phyloP scores from a whole-genome alignment of 2,888 invertebrate species.

The Elmis aenea region DNA sequence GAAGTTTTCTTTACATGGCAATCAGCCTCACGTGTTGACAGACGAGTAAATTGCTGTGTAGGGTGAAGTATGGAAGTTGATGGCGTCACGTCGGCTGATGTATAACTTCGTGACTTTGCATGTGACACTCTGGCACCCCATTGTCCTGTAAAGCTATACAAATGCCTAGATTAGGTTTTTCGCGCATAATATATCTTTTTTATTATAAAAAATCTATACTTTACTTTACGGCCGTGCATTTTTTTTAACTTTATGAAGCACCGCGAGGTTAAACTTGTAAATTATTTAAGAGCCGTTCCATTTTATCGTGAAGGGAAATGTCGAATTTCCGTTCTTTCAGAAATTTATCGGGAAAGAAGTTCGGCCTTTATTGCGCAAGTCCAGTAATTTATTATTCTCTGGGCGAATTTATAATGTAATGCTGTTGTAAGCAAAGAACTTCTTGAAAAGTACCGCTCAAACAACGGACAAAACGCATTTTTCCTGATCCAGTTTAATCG shows the following conservation, averaged over 20 bases:
- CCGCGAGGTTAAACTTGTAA: background rate
- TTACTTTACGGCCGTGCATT: slow-evolving; percentile 8
- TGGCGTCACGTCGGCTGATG: slow-evolving; percentile 27
- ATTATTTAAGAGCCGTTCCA: no score
- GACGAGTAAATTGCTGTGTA: slow-evolving; percentile 21
- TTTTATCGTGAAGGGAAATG: no score
- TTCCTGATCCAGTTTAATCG: no score
- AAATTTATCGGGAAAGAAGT: slow-evolving; percentile 3
- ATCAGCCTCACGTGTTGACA: slow-evolving; percentile 11
- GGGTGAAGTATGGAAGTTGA: slow-evolving; percentile 20
- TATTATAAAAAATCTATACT: slow-evolving; percentile 13
- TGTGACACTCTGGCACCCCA: slow-evolving; percentile 26
- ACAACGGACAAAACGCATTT: no score
- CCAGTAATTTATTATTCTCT: slow-evolving; percentile 18
- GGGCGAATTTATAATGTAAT: slow-evolving; percentile 21
- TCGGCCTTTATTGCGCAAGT: slow-evolving; percentile 4
- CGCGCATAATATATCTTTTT: slow-evolving; percentile 27
- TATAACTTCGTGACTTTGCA: slow-evolving; percentile 28
- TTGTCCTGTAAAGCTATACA: slow-evolving; percentile 29
- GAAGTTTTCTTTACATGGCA: no score
- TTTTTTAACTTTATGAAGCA: slow-evolving; percentile 6
- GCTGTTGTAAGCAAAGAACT: no score
- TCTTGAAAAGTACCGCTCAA: no score
- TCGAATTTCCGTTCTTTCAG: slow-evolving; percentile 5
- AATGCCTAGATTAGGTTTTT: slow-evolving; percentile 27